A percentile compares a stretch with the other conserved stretches of the same genome.
phyloP scores from a whole-genome alignment of 1,140 invertebrate species.

The Caenorhabditis remanei region DNA sequence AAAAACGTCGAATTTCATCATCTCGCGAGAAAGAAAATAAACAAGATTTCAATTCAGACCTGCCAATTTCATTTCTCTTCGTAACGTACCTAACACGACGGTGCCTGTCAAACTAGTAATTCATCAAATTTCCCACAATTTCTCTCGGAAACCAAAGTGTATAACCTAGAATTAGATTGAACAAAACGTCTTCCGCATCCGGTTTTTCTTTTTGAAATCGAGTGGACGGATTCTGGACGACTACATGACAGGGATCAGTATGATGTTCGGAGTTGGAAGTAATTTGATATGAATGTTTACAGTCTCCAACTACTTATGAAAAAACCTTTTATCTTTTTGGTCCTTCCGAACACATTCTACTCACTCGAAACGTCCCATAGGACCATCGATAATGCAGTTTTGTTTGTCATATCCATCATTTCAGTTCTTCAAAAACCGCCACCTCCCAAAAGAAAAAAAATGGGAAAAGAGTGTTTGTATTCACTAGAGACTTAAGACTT shows the following conservation, averaged over 20 bases:
- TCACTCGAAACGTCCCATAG: constrained; percentile 27
- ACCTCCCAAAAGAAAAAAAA: constrained; percentile 28
- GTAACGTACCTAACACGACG: not conserved
- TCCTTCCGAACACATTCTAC: constrained; percentile 30
- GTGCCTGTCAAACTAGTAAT: constrained; percentile 42
- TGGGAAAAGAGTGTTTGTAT: constrained; percentile 23
- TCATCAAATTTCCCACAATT: constrained; percentile 31
- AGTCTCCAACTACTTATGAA: too few species aligned
- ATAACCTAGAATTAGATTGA: constrained; percentile 19
- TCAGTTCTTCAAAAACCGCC: not conserved
- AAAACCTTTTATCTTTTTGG: not conserved
- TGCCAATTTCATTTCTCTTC: constrained; percentile 19
- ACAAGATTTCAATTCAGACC: constrained; percentile 35
- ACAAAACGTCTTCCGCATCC: not conserved
- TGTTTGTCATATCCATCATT: constrained; percentile 52
- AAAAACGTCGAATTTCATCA: constrained; percentile 17
- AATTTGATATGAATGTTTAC: too few species aligned
- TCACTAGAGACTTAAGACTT: constrained; percentile 46
- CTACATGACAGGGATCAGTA: not conserved
- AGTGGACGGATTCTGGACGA: not conserved
- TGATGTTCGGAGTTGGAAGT: not conserved
- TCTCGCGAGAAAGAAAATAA: constrained; percentile 6
- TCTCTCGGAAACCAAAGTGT: not conserved
- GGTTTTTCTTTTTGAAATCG: not conserved
- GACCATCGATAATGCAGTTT: constrained; percentile 55